phyloP scores from a whole-genome alignment of 2,888 invertebrate species.

The Idaea aversata region DNA sequence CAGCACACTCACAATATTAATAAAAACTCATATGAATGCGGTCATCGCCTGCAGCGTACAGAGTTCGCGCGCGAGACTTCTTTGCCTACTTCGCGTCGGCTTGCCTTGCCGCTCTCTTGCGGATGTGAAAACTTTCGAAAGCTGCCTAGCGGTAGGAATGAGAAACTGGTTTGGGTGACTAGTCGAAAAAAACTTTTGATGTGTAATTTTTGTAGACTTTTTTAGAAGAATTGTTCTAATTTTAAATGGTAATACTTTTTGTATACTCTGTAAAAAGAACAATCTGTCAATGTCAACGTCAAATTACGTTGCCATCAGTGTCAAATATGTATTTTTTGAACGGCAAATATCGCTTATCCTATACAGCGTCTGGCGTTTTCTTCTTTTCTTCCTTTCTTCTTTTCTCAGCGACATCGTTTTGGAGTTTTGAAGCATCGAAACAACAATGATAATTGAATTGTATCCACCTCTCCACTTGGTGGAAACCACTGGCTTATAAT shows the following conservation, averaged over 20 bases:
- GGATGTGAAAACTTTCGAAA: slow-evolving; percentile 80
- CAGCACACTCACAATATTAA: slow-evolving; percentile 73
- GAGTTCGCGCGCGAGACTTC: slow-evolving; percentile 77
- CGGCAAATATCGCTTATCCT: neutral
- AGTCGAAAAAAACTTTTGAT: slow-evolving; percentile 28
- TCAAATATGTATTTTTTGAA: neutral
- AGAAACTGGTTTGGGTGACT: slow-evolving; percentile 65
- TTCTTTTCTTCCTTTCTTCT: too few relatives aligned
- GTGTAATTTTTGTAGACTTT: slow-evolving; percentile 4
- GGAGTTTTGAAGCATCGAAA: too few relatives aligned
- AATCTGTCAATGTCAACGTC: neutral
- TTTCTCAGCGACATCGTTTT: too few relatives aligned
- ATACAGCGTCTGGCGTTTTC: too few relatives aligned
- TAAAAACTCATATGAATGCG: slow-evolving; percentile 77
- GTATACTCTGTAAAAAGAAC: too few relatives aligned
- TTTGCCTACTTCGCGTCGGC: slow-evolving; percentile 66
- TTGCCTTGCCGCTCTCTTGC: slow-evolving; percentile 76
- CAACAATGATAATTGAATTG: too few relatives aligned
- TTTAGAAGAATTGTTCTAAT: neutral
- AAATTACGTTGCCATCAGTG: neutral
- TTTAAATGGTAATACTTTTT: neutral
- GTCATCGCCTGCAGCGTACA: slow-evolving; percentile 79
- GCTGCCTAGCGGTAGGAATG: slow-evolving; percentile 77
- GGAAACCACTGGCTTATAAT: too few relatives aligned
- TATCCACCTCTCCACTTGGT: too few relatives aligned